A percentile compares a stretch with the other conserved stretches of the same genome.
These are phyloP conservation scores for Synergus itoensis DNA, from an alignment of 2,888 invertebrate genomes.

Conservation along the genomic window DNA sequence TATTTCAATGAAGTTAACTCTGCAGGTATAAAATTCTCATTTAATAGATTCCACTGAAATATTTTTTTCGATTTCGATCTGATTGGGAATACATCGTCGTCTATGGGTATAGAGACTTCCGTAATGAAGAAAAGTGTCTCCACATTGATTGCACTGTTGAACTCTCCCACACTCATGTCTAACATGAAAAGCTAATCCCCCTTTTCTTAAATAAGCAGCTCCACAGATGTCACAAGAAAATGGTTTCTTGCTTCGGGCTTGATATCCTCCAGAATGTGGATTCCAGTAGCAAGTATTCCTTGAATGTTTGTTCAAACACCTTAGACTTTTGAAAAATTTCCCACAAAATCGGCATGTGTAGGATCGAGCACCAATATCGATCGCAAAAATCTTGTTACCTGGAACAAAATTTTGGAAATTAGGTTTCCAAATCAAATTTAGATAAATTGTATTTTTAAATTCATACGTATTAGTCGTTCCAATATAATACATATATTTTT, in stretches of 20 bases:
- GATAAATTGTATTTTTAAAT: background rate
- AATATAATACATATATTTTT: background rate
- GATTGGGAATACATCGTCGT: constrained; percentile 46
- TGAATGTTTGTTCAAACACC: constrained; percentile 58
- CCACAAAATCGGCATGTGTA: constrained; percentile 61
- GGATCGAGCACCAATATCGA: constrained; percentile 40
- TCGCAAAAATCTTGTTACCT: constrained; percentile 2
- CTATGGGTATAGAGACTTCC: constrained; percentile 62
- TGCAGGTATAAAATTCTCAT: background rate
- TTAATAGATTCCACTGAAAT: background rate
- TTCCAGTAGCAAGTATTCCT: constrained; percentile 63
- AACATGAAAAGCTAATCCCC: constrained; percentile 65
- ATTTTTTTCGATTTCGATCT: constrained; percentile 16
- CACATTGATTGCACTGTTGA: constrained; percentile 61
- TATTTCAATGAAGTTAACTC: background rate
- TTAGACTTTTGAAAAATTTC: constrained; percentile 59
- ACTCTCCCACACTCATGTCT: constrained; percentile 68
- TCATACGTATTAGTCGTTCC: background rate
- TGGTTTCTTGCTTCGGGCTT: constrained; percentile 55
- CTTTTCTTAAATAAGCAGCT: constrained; percentile 63
- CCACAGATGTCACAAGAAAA: constrained; percentile 65
- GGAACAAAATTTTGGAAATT: constrained; percentile 16
- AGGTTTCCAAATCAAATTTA: background rate
- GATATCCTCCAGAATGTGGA: constrained; percentile 60
- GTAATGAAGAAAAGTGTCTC: constrained; percentile 62